Conservation (phyloP, 2,797 vertebrate species). For the Poeciliopsis turneri region DNA sequence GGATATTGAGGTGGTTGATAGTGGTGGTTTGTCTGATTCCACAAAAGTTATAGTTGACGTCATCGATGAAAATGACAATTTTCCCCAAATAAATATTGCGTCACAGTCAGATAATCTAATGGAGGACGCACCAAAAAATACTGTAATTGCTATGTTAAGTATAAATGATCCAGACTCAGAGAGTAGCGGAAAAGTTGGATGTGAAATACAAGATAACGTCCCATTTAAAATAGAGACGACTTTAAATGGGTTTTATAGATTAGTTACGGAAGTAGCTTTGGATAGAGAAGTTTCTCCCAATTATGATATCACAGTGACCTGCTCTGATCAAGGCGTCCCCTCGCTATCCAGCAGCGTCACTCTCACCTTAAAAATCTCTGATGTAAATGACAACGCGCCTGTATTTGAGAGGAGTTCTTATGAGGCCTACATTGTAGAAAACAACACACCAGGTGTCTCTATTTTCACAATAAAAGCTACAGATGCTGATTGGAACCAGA, state of each 20-base stretch:
- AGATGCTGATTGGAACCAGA: neutral
- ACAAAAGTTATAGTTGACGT: slow-evolving; percentile 76
- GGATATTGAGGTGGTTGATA: slow-evolving; percentile 74
- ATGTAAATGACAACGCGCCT: slow-evolving; percentile 82
- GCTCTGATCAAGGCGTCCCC: slow-evolving; percentile 77
- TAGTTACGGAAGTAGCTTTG: neutral
- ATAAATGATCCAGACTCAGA: slow-evolving; percentile 79
- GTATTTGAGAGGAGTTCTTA: slow-evolving; percentile 77
- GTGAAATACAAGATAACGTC: slow-evolving; percentile 68
- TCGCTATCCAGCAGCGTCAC: slow-evolving; percentile 76
- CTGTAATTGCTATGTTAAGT: slow-evolving; percentile 61
- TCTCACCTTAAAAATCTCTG: slow-evolving; percentile 77
- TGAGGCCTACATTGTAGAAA: slow-evolving; percentile 64
- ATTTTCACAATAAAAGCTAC: slow-evolving; percentile 22
- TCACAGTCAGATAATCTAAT: slow-evolving; percentile 53
- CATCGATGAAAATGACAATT: slow-evolving; percentile 82
- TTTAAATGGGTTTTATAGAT: slow-evolving; percentile 29
- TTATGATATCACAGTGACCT: slow-evolving; percentile 77
- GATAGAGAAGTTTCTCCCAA: neutral
- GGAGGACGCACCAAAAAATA: slow-evolving; percentile 57
- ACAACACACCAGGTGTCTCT: slow-evolving; percentile 49
- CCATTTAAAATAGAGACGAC: slow-evolving; percentile 62
- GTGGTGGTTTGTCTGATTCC: slow-evolving; percentile 72
- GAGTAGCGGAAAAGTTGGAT: slow-evolving; percentile 78
- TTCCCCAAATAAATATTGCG: slow-evolving; percentile 73